Evolutionary conservation across 2,797 vertebrate species (phyloP), one percentile per base, ranked within the genome.

Genomic region (Cyprinella venusta): DNA sequence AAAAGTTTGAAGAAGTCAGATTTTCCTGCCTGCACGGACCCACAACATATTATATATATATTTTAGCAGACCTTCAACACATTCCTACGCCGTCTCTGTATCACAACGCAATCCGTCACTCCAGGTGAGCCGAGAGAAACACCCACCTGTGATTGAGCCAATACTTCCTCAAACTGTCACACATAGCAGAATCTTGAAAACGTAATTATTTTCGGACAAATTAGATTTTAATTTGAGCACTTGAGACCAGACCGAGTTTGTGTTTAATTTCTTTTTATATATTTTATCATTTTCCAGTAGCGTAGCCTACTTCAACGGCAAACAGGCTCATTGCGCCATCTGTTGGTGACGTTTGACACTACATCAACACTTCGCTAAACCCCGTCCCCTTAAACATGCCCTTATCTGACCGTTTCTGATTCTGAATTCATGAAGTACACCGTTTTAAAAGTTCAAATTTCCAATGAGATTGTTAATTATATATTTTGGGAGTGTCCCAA

Each of bases 61-160:
- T 65, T 48, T 64, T 69, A 65, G n/a, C 8, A 67, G 45, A 79
- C 48, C n/a, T 40, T 40, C 36, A n/a, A 5, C 50, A 86, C 85
- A 82, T 88, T 80, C 85, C 88, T 85, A 18, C 72, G 8, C 21
- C 33, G 13, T n/a, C 8, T 54, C 70, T 24, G 72, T 75, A 10
- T 38, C n/a, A n/a, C 36, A 1, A 48, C 42, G 7, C 74, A 12
- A 45, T 61, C 90, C 92, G 92, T 92, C 91, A 92, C 85, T 0
- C 79, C 94, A 95, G 94, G 94, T 95, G 89, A 87, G 79, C 13
- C 9, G 21, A 40, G 91, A 88, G 91, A 88, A 87, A 65, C 70
- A 85, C 90, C 83, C 65, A 50, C 42, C 63, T 12, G 52, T 56
- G 9, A 36, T 19, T 15, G 21, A 21, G 54, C 4, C 18, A 3